phyloP scores from a whole-genome alignment of 2,797 vertebrate species.

The Helicolenus hilgendorfi region DNA sequence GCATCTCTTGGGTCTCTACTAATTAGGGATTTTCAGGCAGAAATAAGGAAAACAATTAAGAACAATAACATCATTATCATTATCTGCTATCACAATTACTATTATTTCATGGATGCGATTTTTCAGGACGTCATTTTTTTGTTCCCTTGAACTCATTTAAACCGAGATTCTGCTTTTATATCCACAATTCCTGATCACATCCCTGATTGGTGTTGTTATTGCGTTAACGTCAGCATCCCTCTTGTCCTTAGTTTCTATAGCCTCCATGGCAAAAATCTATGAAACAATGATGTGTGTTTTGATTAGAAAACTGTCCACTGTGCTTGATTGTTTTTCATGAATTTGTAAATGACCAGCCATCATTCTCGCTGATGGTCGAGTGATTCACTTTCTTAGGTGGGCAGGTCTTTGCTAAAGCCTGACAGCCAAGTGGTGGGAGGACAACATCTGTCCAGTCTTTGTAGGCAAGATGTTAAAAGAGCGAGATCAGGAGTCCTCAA shows the following conservation, averaged over 20 bases:
- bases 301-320: slow-evolving; percentile 94
- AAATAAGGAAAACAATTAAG: slow-evolving; percentile 54
- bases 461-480: slow-evolving; percentile 29
- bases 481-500: slow-evolving; percentile 38
- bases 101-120: slow-evolving; percentile 45
- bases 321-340: slow-evolving; percentile 93
- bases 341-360: slow-evolving; percentile 92
- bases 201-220: slow-evolving; percentile 71
- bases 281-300: slow-evolving; percentile 89
- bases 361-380: slow-evolving; percentile 90
- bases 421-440: slow-evolving; percentile 44
- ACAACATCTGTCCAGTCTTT: slow-evolving; percentile 47
- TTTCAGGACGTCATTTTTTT: slow-evolving; percentile 44
- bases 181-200: slow-evolving; percentile 55
- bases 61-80: slow-evolving; percentile 60
- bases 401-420: slow-evolving; percentile 68
- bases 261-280: slow-evolving; percentile 94
- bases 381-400: slow-evolving; percentile 86
- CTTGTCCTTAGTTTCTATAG: slow-evolving; percentile 74
- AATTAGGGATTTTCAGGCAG: slow-evolving; percentile 65
- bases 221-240: slow-evolving; percentile 49
- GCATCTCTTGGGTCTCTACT: slow-evolving; percentile 61
- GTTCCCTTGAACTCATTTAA: slow-evolving; percentile 20
- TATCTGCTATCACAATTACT: slow-evolving; percentile 44
- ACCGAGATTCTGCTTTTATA: slow-evolving; percentile 20